Conservation (phyloP, 2,888 invertebrate genomes). For the Thysanoteuthis rhombus region DNA sequence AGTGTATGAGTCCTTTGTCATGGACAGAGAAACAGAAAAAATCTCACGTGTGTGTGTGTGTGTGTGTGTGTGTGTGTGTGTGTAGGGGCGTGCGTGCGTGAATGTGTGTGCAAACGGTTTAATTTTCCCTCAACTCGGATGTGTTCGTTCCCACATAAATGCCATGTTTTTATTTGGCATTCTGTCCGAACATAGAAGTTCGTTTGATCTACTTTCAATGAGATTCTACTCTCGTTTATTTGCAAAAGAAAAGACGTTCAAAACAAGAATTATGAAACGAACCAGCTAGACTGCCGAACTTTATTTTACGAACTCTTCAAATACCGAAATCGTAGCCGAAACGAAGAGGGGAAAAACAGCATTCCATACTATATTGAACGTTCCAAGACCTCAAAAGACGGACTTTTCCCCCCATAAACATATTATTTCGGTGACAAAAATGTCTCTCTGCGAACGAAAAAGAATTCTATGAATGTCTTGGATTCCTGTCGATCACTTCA, state of each 20-base stretch:
- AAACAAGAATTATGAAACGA: neutral
- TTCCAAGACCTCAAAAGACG: neutral
- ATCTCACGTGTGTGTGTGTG: too few relatives aligned
- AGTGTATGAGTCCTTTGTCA: too few relatives aligned
- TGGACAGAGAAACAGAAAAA: too few relatives aligned
- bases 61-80: too few relatives aligned
- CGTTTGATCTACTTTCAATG: neutral
- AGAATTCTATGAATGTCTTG: neutral
- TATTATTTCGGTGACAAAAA: neutral
- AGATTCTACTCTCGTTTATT: neutral
- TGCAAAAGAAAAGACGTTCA: neutral
- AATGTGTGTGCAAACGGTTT: neutral
- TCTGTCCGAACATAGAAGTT: neutral
- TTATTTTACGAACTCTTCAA: neutral
- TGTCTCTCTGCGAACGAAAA: neutral
- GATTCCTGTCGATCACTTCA: neutral
- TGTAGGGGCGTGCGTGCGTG: too few relatives aligned
- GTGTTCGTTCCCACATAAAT: neutral
- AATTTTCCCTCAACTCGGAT: neutral
- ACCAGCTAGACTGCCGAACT: neutral
- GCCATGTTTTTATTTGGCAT: neutral
- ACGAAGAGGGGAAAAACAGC: neutral
- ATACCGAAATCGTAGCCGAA: neutral
- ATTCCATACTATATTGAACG: neutral
- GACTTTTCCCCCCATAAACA: neutral